Evolutionary conservation across 1,140 invertebrate species (phyloP), one percentile per base, ranked within the genome.

Genomic region (Schlechtendalia chinensis): DNA sequence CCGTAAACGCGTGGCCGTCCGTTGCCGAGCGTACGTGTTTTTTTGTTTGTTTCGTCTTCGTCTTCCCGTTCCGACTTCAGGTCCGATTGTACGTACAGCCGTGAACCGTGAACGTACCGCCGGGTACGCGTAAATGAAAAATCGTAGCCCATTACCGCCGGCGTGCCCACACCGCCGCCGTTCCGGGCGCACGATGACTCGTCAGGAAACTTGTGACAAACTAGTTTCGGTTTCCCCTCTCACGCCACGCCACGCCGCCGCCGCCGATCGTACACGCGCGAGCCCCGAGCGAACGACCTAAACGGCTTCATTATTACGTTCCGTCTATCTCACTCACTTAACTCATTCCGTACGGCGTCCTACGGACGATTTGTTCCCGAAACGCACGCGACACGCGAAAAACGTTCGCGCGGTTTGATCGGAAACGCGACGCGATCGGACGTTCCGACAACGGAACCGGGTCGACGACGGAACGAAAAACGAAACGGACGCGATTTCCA

Each of bases 201-300:
- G 74, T 77, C 74, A 77, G 32, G 11, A 77, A 77, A 77, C 54
- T 59, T 77, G 74, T 77, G 74, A 77, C 56, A 77, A 77, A 77
- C 74, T 77, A 77, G 74, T 61, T 77, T 77, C 74, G 22, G 47
- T 59, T 59, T 77, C 45, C 59, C 29, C 54, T n/a, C 59, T 47
- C 19, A 47, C 11, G 4, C 65, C 22, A n/a, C n/a, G n/a, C n/a
- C n/a, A n/a, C n/a, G n/a, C n/a, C n/a, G n/a, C n/a, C n/a, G n/a
- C n/a, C n/a, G n/a, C n/a, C n/a, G n/a, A 69, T 16, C 12, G 39
- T 29, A 22, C n/a, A 22, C 2, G 0, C 3, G 32, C 22, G 54
- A 29, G 74, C 74, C 74, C 56, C 72, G 56, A 77, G 74, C 74
- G 56, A 77, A 77, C 59, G 56, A 77, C 74, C 74, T 77, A 77